Base-by-base conservation (phyloP, 2,888 invertebrate species). In the Iphiclides podalirius region DNA sequence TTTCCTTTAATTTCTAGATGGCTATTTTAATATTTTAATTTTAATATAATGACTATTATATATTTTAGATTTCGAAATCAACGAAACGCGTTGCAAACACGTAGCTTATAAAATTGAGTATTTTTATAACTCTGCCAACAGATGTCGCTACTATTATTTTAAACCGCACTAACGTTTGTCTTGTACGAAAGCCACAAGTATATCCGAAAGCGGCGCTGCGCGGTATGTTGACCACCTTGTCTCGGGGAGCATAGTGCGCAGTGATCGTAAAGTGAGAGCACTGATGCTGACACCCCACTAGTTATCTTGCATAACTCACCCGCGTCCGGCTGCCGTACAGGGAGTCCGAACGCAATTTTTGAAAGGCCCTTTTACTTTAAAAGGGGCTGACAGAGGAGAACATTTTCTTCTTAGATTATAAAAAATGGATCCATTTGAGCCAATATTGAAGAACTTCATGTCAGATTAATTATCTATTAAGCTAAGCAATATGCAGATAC, bases 161-260 rank as follows among this genome's bases (percentile, higher is more conserved):
- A 64, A 60, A 67, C 66, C 75, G 61, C 82, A 75, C 60, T 72
- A 70, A 52, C 61, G 64, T 52, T 67, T 53, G 47, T 28, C 54
- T 43, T n/a, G 12, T 1, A 14, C 9, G 15, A 34, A 28, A 41
- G 8, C 9, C 17, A 7, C 9, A 31, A 52, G 20, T 34, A 44
- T 43, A 56, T 47, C 47, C 54, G 49, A 45, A 26, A 15, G 12
- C 2, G 7, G 8, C 1, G 4, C 1, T 2, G 4, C 0, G 0
- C 0, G 0, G 0, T 0, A 0, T 0, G 3, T 28, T 40, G 57
- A 87, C 89, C 91, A 94, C 94, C 93, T 94, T 94, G 94, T 95
- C 93, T 93, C 84, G 93, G 94, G 94, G 95, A 94, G 94, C 94
- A 92, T 90, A 94, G 92, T 94, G 92, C 92, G 90, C 94, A 90